phyloP scores from a whole-genome alignment of 2,797 vertebrate species.

The Amphiprion clarkii region DNA sequence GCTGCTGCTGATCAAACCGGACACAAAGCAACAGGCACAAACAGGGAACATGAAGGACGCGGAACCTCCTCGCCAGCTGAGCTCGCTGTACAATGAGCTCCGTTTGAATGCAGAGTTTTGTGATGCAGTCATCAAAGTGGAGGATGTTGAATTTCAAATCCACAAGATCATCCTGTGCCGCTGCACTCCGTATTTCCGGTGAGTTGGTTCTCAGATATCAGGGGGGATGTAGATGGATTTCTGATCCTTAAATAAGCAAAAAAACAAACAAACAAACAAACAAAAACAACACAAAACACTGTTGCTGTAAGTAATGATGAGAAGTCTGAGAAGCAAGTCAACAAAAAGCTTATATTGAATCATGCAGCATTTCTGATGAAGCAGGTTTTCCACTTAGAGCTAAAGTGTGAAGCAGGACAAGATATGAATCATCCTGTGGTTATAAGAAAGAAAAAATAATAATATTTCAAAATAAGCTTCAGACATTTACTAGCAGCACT shows the following conservation, averaged over 20 bases:
- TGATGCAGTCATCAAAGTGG: conserved; percentile 65
- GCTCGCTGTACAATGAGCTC: no score
- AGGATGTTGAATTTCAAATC: conserved; percentile 51
- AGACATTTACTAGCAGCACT: neutral
- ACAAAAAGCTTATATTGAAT: no score
- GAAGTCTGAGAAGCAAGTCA: no score
- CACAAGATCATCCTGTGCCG: conserved; percentile 72
- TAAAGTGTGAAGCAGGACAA: no score
- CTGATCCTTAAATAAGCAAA: neutral
- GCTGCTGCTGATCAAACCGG: no score
- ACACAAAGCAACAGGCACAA: no score
- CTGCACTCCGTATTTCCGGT: conserved; percentile 67
- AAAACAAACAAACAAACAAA: neutral
- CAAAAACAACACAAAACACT: neutral
- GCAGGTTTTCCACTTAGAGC: no score
- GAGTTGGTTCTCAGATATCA: conserved; percentile 16
- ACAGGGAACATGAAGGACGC: no score
- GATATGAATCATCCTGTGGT: neutral
- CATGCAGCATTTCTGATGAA: no score
- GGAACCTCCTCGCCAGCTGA: no score
- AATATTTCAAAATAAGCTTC: neutral
- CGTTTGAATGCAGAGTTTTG: conserved; percentile 41
- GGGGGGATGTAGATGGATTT: neutral
- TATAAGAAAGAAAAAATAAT: fast-evolving
- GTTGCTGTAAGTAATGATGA: neutral